Percentiles rank a stretch among this genome's conserved stretches.
These are phyloP conservation scores for Nanorana parkeri DNA, from an alignment of 2,113 vertebrate species.

Conservation along the genomic window DNA sequence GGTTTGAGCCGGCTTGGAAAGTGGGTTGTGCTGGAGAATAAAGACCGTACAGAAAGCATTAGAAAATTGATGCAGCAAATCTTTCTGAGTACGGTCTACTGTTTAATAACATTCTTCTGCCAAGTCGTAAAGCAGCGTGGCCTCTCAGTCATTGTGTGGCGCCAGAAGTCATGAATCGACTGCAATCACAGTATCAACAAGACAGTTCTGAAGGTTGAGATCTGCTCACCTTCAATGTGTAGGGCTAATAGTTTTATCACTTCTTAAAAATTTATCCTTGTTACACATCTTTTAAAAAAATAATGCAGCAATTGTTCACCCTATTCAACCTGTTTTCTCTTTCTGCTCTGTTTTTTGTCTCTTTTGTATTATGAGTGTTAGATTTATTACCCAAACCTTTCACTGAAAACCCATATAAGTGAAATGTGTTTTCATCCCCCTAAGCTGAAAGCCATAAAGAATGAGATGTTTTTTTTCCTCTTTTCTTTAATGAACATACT, in stretches of 20 bases:
- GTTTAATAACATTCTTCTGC: slow-evolving; percentile 24
- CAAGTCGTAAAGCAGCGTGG: slow-evolving; percentile 14
- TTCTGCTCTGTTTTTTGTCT: background rate
- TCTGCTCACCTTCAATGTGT: background rate
- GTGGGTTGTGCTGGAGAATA: slow-evolving; percentile 1
- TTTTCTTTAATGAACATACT: slow-evolving; percentile 67
- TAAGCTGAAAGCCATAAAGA: slow-evolving; percentile 67
- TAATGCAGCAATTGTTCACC: background rate
- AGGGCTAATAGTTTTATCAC: background rate
- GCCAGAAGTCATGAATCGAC: slow-evolving; percentile 7
- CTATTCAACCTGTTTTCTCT: background rate
- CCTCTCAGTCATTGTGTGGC: background rate
- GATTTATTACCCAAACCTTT: slow-evolving; percentile 62
- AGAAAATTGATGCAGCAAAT: slow-evolving; percentile 43
- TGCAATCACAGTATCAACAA: background rate
- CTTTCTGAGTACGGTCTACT: slow-evolving; percentile 17
- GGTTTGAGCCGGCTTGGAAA: background rate
- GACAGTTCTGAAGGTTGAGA: background rate
- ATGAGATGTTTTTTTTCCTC: slow-evolving; percentile 58
- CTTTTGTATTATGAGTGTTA: slow-evolving; percentile 39
- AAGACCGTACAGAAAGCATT: slow-evolving; percentile 7
- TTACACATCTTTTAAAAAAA: background rate
- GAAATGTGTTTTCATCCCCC: slow-evolving; percentile 66
- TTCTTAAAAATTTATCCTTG: background rate
- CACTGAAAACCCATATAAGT: slow-evolving; percentile 55